Percentiles rank a stretch among this genome's conserved stretches.
These are phyloP conservation scores for Urosaurus nigricauda DNA, from an alignment of 2,797 vertebrate genomes.

Conservation along the genomic window DNA sequence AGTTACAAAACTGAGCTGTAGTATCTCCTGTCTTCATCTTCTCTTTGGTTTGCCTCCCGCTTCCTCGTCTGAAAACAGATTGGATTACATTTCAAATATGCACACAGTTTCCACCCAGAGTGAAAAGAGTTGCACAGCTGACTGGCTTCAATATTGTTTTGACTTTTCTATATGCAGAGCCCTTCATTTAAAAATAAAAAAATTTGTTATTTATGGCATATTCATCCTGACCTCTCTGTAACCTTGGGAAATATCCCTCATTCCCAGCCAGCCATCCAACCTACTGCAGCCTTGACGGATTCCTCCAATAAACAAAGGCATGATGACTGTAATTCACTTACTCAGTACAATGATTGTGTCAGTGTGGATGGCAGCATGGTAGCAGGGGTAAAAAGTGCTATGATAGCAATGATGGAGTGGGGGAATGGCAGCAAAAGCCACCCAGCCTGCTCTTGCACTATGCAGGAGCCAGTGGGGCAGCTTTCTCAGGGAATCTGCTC, in stretches of 20 bases:
- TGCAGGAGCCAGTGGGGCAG: too few relatives aligned
- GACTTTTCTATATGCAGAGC: constrained; percentile 31
- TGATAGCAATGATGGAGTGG: too few relatives aligned
- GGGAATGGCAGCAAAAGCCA: too few relatives aligned
- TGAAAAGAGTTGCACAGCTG: constrained; percentile 39
- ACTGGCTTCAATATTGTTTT: constrained; percentile 38
- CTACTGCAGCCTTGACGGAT: rapidly evolving
- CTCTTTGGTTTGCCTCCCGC: neutral
- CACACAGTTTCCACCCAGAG: neutral
- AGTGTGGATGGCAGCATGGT: too few relatives aligned
- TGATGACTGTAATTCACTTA: neutral
- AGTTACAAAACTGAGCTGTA: constrained; percentile 24
- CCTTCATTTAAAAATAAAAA: constrained; percentile 24
- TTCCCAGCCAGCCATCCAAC: constrained; percentile 8
- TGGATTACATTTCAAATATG: neutral
- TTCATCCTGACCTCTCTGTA: neutral
- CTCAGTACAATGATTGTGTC: too few relatives aligned
- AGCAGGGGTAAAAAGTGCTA: too few relatives aligned
- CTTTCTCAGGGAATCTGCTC: too few relatives aligned
- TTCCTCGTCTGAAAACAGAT: constrained; percentile 37
- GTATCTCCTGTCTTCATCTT: constrained; percentile 18
- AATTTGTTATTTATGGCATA: constrained; percentile 45
- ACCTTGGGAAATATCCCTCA: rapidly evolving
- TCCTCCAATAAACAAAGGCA: neutral
- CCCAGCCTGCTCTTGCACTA: too few relatives aligned